Evolutionary conservation across 2,888 invertebrate species (phyloP).

Genomic region (Lathronympha strigana): DNA sequence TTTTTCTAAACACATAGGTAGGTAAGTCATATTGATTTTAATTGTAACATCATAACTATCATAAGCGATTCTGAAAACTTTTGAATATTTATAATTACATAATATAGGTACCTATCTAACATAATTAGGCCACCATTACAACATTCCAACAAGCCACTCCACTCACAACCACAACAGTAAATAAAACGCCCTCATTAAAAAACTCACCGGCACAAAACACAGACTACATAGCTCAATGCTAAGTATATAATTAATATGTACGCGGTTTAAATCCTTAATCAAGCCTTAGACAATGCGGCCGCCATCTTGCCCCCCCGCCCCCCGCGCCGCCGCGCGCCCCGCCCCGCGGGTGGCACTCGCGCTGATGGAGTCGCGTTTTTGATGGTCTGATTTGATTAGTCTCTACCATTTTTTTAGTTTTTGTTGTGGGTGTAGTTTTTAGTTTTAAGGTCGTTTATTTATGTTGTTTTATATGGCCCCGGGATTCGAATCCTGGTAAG

Average conservation of each 20-base stretch:
- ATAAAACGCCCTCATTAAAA: constrained; percentile 31
- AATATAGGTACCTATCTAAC: no score
- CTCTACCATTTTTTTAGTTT: constrained; percentile 20
- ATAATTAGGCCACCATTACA: neutral
- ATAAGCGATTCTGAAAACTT: neutral
- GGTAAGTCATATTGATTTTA: no score
- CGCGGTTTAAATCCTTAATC: constrained; percentile 76
- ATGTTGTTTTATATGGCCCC: neutral
- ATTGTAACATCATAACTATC: no score
- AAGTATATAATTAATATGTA: constrained; percentile 82
- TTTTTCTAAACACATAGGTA: no score
- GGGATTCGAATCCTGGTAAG: no score
- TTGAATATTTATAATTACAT: neutral
- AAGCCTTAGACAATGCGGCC: constrained; percentile 79
- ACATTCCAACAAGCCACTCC: constrained; percentile 3
- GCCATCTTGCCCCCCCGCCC: constrained; percentile 48
- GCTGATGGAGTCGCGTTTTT: constrained; percentile 34
- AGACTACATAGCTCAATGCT: constrained; percentile 47
- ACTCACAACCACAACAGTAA: constrained; percentile 12
- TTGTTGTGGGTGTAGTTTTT: constrained; percentile 3
- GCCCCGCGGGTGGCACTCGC: constrained; percentile 52
- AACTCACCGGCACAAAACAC: constrained; percentile 21
- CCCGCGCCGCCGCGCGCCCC: constrained; percentile 49
- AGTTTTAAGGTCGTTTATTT: neutral
- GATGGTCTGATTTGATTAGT: constrained; percentile 41